Evolutionary conservation across 2,113 vertebrate genomes (phyloP).

Genomic region (Coptodon bakossiorum): DNA sequence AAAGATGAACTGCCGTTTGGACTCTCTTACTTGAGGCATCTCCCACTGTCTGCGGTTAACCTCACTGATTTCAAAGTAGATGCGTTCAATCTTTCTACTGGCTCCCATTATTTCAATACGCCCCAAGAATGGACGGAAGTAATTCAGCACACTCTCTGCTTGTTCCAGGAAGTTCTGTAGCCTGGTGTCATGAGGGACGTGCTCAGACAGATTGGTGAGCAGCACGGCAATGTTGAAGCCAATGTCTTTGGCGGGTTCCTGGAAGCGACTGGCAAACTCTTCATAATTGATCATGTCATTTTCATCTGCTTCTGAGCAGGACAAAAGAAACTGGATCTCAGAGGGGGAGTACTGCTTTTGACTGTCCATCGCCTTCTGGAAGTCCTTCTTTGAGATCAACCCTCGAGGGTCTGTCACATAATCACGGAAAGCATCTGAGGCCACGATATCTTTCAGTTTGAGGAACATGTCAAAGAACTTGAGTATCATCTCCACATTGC

Average conservation of each 20-base stretch:
- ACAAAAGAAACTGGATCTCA: constrained; percentile 94
- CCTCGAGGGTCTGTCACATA: constrained; percentile 88
- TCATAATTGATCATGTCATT: constrained; percentile 96
- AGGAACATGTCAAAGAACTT: constrained; percentile 99
- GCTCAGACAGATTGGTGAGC: constrained; percentile 90
- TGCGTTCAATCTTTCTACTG: constrained; percentile 87
- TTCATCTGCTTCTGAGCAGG: constrained; percentile 92
- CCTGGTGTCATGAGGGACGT: constrained; percentile 88
- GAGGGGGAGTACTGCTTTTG: constrained; percentile 89
- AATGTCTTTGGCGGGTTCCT: constrained; percentile 92
- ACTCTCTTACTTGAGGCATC: constrained; percentile 92
- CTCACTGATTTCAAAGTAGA: constrained; percentile 97
- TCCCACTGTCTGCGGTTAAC: constrained; percentile 95
- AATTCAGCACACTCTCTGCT: constrained; percentile 87
- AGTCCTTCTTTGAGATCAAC: constrained; percentile 96
- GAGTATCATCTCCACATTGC: constrained; percentile 97
- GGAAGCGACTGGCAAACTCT: constrained; percentile 88
- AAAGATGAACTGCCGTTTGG: constrained; percentile 96
- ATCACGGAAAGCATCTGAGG: constrained; percentile 89
- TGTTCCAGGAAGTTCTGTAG: constrained; percentile 85
- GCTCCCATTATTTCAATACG: constrained; percentile 96
- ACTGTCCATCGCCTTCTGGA: constrained; percentile 98
- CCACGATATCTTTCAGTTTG: constrained; percentile 93
- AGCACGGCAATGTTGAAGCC: constrained; percentile 95
- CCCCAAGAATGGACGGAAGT: constrained; percentile 89